Evolutionary conservation across 1,140 invertebrate species (phyloP), one percentile per base, ranked within the genome.

Genomic region (Neocloeon triangulifer): DNA sequence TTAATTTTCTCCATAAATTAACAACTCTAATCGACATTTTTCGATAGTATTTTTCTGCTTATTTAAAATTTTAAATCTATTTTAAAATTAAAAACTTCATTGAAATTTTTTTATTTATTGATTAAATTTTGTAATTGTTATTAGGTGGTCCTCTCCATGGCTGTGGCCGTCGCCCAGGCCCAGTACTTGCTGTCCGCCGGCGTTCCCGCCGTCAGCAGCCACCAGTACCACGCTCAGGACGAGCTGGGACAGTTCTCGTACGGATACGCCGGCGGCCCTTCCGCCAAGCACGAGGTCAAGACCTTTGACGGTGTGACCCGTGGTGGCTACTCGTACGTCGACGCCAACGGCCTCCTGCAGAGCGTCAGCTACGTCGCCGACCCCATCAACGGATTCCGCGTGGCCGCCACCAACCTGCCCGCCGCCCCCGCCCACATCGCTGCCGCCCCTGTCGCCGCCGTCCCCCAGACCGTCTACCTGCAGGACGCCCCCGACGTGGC

Each of bases 331-430:
- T 53, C 52, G 4, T 61, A 61, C 39, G 38, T 61, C 7, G 58
- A 61, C 37, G 50, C 54, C 3, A 52, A 59, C 30, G 58, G 58
- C 8, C 41, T 56, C 17, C 20, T 44, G 18, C 50, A 55, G 42
- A 51, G 45, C 5, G 51, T 64, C 10, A 52, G 58, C 30, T 69
- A 71, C 45, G 53, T 64, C 20, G 56, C 66, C n/a, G 66, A 71
- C 35, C 57, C 59, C 5, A 38, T 53, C 32, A 55, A 58, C 32
- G 69, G 69, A 25, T 73, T 73, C 52, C 55, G 66, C 21, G 66
- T 68, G 6, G 58, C 64, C 7, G 67, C 62, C 14, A 69, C 64
- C 12, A 70, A 72, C 47, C 41, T 66, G 19, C 67, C 68, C 1
- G 46, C 46, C 2, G 45, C 38, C 12, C 38, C 39, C 13, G 35